These are phyloP conservation scores for Nasonia giraulti DNA, from an alignment of 1,140 invertebrate species.

Conservation along the genomic window DNA sequence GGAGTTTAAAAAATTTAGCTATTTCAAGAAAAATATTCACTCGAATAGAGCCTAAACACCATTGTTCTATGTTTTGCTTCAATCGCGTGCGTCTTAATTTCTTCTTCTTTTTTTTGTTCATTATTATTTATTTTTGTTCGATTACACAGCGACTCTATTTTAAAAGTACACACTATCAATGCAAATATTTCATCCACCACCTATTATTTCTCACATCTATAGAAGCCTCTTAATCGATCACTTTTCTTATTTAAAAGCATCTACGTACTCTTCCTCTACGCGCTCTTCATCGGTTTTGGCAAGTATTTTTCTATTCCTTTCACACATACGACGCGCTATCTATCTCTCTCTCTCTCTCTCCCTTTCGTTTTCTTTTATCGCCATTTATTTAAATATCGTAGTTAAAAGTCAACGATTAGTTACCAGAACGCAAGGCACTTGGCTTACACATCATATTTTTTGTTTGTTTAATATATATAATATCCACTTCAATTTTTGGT, in stretches of 20 bases:
- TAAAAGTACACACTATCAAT: constrained; percentile 45
- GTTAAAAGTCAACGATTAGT: constrained; percentile 74
- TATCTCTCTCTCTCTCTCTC: constrained; percentile 22
- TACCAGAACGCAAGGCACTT: constrained; percentile 74
- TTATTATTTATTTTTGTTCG: constrained; percentile 34
- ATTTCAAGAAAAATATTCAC: constrained; percentile 48
- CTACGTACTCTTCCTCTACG: constrained; percentile 18
- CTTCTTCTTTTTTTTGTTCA: background rate
- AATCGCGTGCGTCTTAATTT: constrained; percentile 14
- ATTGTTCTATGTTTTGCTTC: constrained; percentile 43
- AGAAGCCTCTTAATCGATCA: constrained; percentile 44
- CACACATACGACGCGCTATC: background rate
- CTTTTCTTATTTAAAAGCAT: constrained; percentile 42
- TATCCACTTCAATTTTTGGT: constrained; percentile 54
- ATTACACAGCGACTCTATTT: constrained; percentile 41
- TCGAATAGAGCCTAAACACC: constrained; percentile 47
- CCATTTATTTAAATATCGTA: constrained; percentile 66
- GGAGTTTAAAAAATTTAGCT: constrained; percentile 50
- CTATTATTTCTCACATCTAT: constrained; percentile 33
- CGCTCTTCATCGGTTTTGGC: constrained; percentile 23
- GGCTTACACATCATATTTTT: constrained; percentile 71
- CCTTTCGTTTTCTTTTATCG: constrained; percentile 49
- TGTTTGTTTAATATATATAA: constrained; percentile 57
- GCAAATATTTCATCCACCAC: constrained; percentile 39
- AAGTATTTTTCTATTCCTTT: constrained; percentile 30